Evolutionary conservation across 2,113 vertebrate species (phyloP), one percentile per base, ranked within the genome.

Genomic region (Epinephelus fuscoguttatus): DNA sequence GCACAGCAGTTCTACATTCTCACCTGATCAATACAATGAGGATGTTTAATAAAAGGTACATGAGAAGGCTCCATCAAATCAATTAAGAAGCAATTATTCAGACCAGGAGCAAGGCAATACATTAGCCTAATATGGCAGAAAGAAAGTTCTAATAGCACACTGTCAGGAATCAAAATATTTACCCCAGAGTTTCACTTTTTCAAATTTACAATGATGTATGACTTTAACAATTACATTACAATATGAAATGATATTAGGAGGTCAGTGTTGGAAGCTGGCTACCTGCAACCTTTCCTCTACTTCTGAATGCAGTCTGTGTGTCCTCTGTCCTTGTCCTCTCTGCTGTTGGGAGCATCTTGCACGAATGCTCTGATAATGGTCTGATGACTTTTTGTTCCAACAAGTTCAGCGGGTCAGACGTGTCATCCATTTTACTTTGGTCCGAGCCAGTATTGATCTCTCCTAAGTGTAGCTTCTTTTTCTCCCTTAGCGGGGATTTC

Each of bases 361-460:
- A 78, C 61, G 40, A 78, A 81, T 56, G 73, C 88, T 61, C 88
- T 40, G 77, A 90, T 92, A 90, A 88, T 86, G 81, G 85, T 80
- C 87, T 55, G 81, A 89, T 80, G 93, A 88, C 88, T 89, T 91
- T 91, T 85, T 89, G 89, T 91, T 92, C 84, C 79, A 89, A 80
- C 87, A 83, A 88, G 89, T 90, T 91, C 88, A 81, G 82, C 81
- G 13, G 91, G 92, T 92, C 86, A 91, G 78, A 84, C 25, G 64
- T 75, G 75, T 83, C 85, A 88, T 92, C 91, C 88, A 86, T 93
- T 91, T 85, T 81, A 76, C 88, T 92, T 88, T 78, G 81, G 83
- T 70, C 71, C 4, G 70, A 79, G 81, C 72, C 23, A 42, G 23
- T 92, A 90, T 93, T 80, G 94, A 93, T 93, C 74, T 42, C 57